phyloP scores from a whole-genome alignment of 1,140 invertebrate genomes.

The Mactra quadrangularis region DNA sequence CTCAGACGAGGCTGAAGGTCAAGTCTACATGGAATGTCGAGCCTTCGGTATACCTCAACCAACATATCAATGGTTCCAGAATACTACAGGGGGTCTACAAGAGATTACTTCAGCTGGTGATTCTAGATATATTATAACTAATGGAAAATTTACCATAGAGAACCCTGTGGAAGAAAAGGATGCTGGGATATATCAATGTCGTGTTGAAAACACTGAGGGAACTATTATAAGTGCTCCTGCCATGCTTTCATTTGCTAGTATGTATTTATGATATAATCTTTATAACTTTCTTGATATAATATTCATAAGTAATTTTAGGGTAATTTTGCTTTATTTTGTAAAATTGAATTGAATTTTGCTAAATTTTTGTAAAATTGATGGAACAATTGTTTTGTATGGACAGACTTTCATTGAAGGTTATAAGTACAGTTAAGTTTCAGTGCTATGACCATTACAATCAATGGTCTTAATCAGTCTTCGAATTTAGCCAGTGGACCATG shows the following conservation, averaged over 20 bases:
- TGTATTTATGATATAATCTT: conserved; percentile 40
- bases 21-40: conserved; percentile 67
- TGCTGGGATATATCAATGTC: conserved; percentile 68
- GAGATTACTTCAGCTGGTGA: neutral
- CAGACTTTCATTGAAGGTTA: no score
- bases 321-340: no score
- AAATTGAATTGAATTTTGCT: no score
- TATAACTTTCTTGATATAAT: no score
- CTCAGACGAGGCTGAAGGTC: neutral
- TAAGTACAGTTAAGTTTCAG: no score
- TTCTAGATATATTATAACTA: conserved; percentile 61
- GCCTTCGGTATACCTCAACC: conserved; percentile 66
- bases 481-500: no score
- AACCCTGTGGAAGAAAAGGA: conserved; percentile 63
- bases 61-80: conserved; percentile 65
- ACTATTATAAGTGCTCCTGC: conserved; percentile 63
- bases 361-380: no score
- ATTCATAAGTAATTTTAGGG: no score
- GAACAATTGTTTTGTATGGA: no score
- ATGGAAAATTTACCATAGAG: conserved; percentile 68
- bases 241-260: conserved; percentile 71
- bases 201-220: conserved; percentile 65
- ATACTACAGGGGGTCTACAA: neutral
- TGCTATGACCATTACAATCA: no score
- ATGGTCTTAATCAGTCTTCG: no score